phyloP scores from a whole-genome alignment of 1,140 invertebrate species.

The Drosophila insularis region DNA sequence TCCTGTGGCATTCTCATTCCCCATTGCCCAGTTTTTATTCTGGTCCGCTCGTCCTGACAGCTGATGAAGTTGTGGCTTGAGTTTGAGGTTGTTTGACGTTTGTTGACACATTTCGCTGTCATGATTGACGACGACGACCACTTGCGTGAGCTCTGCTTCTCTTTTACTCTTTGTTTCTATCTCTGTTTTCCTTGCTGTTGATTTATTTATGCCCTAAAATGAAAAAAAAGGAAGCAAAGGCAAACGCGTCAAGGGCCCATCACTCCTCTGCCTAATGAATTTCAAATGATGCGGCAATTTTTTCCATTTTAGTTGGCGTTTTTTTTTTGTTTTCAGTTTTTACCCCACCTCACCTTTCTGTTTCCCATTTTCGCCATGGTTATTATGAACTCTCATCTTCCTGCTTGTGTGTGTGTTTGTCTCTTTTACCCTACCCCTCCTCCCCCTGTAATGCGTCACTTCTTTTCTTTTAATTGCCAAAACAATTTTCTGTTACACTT shows the following conservation, averaged over 20 bases:
- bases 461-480: conserved; percentile 70
- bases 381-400: conserved; percentile 54
- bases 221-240: conserved; percentile 60
- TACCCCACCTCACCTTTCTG: not conserved
- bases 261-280: conserved; percentile 66
- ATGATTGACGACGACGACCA: conserved; percentile 67
- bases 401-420: conserved; percentile 38
- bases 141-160: conserved; percentile 14
- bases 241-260: conserved; percentile 53
- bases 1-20: conserved; percentile 29
- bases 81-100: conserved; percentile 55
- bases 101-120: conserved; percentile 77
- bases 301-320: conserved; percentile 28
- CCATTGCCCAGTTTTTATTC: not conserved
- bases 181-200: conserved; percentile 45
- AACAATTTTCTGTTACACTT: conserved; percentile 58
- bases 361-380: conserved; percentile 47
- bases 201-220: conserved; percentile 69
- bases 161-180: conserved; percentile 4
- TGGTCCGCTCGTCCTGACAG: conserved; percentile 34
- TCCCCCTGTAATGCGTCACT: conserved; percentile 47
- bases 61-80: conserved; percentile 61
- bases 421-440: not conserved
- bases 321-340: conserved; percentile 10
- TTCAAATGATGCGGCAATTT: conserved; percentile 75